Conservation (phyloP, 2,797 vertebrate species). For the Pipistrellus nathusii region DNA sequence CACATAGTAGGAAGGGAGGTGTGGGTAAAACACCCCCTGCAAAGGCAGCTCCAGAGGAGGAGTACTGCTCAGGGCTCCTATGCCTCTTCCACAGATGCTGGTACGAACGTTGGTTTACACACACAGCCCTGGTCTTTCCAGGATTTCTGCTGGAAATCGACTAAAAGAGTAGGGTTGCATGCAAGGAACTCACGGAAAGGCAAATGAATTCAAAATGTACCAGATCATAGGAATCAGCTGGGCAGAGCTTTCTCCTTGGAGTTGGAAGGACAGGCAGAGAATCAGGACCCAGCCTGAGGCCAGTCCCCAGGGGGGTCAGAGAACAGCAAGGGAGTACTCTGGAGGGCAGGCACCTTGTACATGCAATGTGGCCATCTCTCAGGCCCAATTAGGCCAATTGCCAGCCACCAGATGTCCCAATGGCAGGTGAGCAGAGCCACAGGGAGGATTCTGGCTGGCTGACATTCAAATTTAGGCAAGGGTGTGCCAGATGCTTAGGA, state of each 20-base stretch:
- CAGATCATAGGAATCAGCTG: neutral
- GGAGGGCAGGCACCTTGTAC: neutral
- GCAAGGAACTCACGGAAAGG: neutral
- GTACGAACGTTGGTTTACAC: neutral
- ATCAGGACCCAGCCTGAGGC: neutral
- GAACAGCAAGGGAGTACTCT: neutral
- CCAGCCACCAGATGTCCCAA: neutral
- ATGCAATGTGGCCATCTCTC: neutral
- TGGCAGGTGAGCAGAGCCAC: neutral
- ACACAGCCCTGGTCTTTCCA: conserved; percentile 59
- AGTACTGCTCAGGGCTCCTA: neutral
- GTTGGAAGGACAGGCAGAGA: neutral
- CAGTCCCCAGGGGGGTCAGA: neutral
- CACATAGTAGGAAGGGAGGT: neutral
- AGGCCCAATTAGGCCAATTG: neutral
- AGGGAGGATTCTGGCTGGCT: neutral
- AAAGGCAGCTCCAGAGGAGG: neutral
- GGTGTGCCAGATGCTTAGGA: neutral
- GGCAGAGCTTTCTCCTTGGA: neutral
- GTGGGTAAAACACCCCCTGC: neutral
- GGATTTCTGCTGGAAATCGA: conserved; percentile 33
- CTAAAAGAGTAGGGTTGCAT: neutral
- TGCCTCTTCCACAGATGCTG: neutral
- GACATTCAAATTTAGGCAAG: neutral
- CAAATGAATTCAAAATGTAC: neutral